These are phyloP conservation scores for Coreoperca whiteheadi DNA, from an alignment of 2,113 vertebrate genomes.

Conservation along the genomic window DNA sequence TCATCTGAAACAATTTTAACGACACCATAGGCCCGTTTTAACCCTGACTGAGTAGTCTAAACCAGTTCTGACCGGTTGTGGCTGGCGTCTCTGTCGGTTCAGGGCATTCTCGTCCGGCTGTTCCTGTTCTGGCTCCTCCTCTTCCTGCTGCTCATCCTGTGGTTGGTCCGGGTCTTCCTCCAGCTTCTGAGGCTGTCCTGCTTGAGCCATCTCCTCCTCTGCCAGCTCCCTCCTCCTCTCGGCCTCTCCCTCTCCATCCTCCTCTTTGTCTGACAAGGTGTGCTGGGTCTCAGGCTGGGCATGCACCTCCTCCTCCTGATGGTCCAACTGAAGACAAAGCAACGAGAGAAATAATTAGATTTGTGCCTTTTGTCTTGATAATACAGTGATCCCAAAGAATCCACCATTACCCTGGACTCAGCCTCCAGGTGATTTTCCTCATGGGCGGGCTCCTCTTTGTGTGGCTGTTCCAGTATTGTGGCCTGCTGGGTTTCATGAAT, in stretches of 20 bases:
- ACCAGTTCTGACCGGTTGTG: slow-evolving; percentile 63
- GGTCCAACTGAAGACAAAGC: slow-evolving; percentile 35
- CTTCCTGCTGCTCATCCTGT: slow-evolving; percentile 77
- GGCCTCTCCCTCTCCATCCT: slow-evolving; percentile 88
- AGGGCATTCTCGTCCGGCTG: slow-evolving; percentile 80
- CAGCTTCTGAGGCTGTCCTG: slow-evolving; percentile 87
- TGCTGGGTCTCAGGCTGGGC: slow-evolving; percentile 82
- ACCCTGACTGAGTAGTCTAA: background rate
- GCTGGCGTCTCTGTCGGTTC: slow-evolving; percentile 72
- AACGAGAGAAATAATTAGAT: background rate
- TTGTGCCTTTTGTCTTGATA: background rate
- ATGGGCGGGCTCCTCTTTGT: slow-evolving; percentile 11
- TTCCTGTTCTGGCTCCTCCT: slow-evolving; percentile 64
- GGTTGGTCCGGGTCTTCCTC: slow-evolving; percentile 83
- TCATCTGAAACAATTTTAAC: background rate
- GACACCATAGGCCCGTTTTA: background rate
- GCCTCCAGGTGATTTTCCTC: slow-evolving; percentile 29
- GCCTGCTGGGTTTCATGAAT: slow-evolving; percentile 27
- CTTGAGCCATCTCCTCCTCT: slow-evolving; percentile 90
- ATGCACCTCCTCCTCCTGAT: slow-evolving; percentile 52
- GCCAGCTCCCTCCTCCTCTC: slow-evolving; percentile 93
- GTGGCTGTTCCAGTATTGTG: background rate
- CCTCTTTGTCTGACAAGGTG: slow-evolving; percentile 65
- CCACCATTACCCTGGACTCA: slow-evolving; percentile 60
- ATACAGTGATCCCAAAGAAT: background rate